A percentile compares a stretch with the other conserved stretches of the same genome.
phyloP scores from a whole-genome alignment of 2,113 vertebrate species.

The Plecotus auritus region DNA sequence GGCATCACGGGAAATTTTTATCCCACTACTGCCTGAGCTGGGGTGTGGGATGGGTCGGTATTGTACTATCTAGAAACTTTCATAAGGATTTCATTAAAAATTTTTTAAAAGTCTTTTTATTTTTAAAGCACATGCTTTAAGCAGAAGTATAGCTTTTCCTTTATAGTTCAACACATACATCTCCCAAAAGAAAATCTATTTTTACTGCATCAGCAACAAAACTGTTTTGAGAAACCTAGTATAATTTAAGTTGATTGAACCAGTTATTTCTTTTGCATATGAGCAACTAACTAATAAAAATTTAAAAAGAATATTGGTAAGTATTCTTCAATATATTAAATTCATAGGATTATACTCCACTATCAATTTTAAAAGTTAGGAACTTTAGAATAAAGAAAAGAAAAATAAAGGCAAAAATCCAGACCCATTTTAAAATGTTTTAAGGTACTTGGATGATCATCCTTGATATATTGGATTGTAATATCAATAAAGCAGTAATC shows the following conservation, averaged over 20 bases:
- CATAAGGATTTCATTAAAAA: slow-evolving; percentile 41
- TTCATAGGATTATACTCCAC: neutral
- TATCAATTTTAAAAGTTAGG: neutral
- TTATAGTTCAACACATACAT: slow-evolving; percentile 1
- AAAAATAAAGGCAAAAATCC: neutral
- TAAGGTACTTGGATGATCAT: slow-evolving; percentile 7
- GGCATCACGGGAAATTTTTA: neutral
- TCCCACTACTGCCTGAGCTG: neutral
- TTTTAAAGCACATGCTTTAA: neutral
- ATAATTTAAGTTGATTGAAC: neutral
- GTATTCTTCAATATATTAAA: slow-evolving; percentile 19
- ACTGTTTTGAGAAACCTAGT: slow-evolving; percentile 4
- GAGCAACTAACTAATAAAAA: slow-evolving; percentile 14
- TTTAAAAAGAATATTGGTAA: neutral
- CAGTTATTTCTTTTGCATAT: slow-evolving; percentile 16
- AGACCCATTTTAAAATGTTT: neutral
- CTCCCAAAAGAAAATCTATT: slow-evolving; percentile 14
- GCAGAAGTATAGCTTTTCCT: slow-evolving; percentile 6
- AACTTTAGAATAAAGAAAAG: neutral
- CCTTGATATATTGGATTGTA: neutral
- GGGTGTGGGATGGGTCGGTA: neutral
- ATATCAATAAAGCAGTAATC: neutral
- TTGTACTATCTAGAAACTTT: neutral
- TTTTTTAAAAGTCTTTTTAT: neutral
- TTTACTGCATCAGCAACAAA: neutral